These are phyloP conservation scores for Gyrodactylus salaris DNA, from an alignment of 1,140 invertebrate species.

Conservation along the genomic window DNA sequence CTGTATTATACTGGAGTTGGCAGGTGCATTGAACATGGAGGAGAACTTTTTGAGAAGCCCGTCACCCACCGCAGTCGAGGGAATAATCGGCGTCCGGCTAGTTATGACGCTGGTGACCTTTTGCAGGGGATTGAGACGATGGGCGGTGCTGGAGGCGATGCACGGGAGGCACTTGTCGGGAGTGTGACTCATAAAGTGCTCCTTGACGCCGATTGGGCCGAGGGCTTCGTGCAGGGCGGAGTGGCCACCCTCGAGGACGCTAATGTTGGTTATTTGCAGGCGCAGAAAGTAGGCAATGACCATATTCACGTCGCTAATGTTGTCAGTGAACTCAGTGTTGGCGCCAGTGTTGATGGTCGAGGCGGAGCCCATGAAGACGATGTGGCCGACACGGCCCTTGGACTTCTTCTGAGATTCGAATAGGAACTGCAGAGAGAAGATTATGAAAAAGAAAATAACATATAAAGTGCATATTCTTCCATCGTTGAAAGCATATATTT, in stretches of 20 bases:
- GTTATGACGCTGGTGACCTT: too few species aligned
- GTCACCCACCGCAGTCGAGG: neutral
- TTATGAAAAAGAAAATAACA: too few species aligned
- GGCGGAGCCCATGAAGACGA: neutral
- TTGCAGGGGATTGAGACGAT: too few species aligned
- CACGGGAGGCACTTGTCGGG: neutral
- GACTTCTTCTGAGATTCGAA: neutral
- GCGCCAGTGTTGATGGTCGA: neutral
- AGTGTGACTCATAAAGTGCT: neutral
- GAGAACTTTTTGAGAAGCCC: neutral
- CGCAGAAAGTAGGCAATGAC: constrained; percentile 82
- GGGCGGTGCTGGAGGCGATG: too few species aligned
- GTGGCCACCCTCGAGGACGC: constrained; percentile 61
- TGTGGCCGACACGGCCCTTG: neutral
- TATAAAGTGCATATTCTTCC: too few species aligned
- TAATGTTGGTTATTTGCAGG: constrained; percentile 59
- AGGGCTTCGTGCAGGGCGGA: constrained; percentile 50
- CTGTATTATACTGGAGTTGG: too few species aligned
- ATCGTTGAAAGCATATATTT: too few species aligned
- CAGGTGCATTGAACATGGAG: neutral
- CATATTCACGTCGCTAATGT: constrained; percentile 88
- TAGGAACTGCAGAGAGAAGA: neutral
- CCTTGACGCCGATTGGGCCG: constrained; percentile 22
- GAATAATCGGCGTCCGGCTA: too few species aligned
- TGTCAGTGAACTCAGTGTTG: constrained; percentile 25